phyloP scores from a whole-genome alignment of 2,888 invertebrate species.

The Auanema freiburgensis region DNA sequence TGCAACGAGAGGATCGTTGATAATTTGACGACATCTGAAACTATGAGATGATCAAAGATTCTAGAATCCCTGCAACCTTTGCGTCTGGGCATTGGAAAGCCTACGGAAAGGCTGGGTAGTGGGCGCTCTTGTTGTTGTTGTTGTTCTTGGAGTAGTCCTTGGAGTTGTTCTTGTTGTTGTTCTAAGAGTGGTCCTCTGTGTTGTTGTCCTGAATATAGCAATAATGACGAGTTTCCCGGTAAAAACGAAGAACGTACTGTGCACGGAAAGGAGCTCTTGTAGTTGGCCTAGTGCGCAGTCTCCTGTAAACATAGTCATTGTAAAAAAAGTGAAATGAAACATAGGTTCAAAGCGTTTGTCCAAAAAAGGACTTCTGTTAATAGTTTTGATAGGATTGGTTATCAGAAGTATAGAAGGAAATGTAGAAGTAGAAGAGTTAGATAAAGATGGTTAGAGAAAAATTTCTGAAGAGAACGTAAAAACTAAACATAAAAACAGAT shows the following conservation, averaged over 20 bases:
- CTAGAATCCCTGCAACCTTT: too few relatives aligned
- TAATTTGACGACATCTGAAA: constrained; percentile 51
- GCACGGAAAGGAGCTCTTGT: background rate
- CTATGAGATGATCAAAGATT: constrained; percentile 19
- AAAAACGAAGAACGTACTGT: background rate
- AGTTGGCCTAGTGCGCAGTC: background rate
- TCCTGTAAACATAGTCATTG: background rate
- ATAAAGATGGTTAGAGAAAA: background rate
- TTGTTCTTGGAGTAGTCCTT: background rate
- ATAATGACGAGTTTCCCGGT: too few relatives aligned
- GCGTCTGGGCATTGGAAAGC: background rate
- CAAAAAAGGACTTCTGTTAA: too few relatives aligned
- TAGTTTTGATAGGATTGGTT: too few relatives aligned
- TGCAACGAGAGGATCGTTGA: constrained; percentile 52
- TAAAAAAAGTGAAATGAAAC: background rate
- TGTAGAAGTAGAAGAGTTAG: too few relatives aligned
- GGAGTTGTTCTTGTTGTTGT: background rate
- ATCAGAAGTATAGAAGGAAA: too few relatives aligned
- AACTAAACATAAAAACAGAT: too few relatives aligned
- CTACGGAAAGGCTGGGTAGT: background rate
- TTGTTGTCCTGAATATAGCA: background rate
- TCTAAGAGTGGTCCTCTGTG: background rate
- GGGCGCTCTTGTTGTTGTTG: background rate
- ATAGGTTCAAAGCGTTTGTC: background rate
- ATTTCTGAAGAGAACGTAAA: background rate